Conservation (phyloP, 2,888 invertebrate species). For the Ophonus ardosiacus region DNA sequence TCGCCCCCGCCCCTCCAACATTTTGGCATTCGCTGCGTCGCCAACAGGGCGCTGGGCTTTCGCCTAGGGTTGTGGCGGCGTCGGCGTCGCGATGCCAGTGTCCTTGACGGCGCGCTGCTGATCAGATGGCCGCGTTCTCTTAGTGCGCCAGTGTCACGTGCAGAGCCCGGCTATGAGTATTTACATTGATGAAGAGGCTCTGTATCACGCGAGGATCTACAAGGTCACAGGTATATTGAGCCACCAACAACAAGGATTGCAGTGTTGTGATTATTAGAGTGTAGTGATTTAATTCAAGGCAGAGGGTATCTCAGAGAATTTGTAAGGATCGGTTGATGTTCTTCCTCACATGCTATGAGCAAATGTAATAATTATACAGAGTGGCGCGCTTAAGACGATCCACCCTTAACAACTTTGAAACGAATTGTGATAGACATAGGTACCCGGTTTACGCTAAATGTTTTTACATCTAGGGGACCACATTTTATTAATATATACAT, state of each 20-base stretch:
- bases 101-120: constrained; percentile 32
- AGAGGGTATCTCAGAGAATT: too few species aligned
- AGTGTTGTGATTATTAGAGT: constrained; percentile 18
- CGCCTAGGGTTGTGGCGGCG: constrained; percentile 54
- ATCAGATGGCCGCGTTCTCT: not conserved
- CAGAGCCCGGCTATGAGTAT: constrained; percentile 66
- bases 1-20: not conserved
- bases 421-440: too few species aligned
- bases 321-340: too few species aligned
- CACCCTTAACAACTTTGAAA: too few species aligned
- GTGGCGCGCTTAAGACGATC: too few species aligned
- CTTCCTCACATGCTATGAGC: too few species aligned
- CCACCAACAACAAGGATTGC: not conserved
- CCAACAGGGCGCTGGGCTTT: constrained; percentile 52
- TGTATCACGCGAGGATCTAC: constrained; percentile 69
- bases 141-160: constrained; percentile 22
- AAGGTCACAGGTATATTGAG: constrained; percentile 69
- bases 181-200: constrained; percentile 67
- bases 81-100: constrained; percentile 52
- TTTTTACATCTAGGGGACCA: too few species aligned
- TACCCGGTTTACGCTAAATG: too few species aligned
- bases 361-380: too few species aligned
- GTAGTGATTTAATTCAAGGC: not conserved
- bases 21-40: constrained; percentile 41
- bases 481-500: too few species aligned